A percentile compares a stretch with the other conserved stretches of the same genome.
These are phyloP conservation scores for Monodelphis domestica DNA, from an alignment of 2,797 vertebrate genomes.

Conservation along the genomic window DNA sequence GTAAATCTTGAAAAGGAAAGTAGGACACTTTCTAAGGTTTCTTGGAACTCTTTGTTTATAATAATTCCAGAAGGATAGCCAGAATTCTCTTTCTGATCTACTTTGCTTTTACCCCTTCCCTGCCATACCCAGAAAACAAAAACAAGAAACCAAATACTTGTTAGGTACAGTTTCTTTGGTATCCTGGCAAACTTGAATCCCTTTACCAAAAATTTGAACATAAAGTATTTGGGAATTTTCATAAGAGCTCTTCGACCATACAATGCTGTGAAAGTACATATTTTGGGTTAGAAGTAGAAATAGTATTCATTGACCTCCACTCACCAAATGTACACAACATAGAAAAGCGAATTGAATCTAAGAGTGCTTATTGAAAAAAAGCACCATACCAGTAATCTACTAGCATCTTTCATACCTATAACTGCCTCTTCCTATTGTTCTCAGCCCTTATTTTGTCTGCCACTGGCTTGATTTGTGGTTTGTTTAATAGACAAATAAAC, in stretches of 20 bases:
- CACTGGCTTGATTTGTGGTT: neutral
- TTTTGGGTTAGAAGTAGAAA: neutral
- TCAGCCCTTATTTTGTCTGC: neutral
- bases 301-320: constrained; percentile 10
- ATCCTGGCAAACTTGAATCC: neutral
- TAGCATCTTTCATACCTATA: neutral
- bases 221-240: neutral
- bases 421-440: constrained; percentile 19
- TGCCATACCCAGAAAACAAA: neutral
- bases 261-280: neutral
- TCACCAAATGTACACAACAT: neutral
- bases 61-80: neutral
- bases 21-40: constrained; percentile 17
- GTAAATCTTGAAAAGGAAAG: neutral
- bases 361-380: neutral
- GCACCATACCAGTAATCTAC: neutral
- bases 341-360: neutral
- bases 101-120: neutral
- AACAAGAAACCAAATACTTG: no score
- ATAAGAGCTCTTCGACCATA: neutral
- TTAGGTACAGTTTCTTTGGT: no score
- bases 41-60: constrained; percentile 16
- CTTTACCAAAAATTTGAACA: neutral
- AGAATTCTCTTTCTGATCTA: neutral
- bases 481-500: constrained; percentile 13